Percentiles rank a stretch among this genome's conserved stretches.
These are phyloP conservation scores for Standfussiana lucernea DNA, from an alignment of 2,888 invertebrate genomes.

Conservation along the genomic window DNA sequence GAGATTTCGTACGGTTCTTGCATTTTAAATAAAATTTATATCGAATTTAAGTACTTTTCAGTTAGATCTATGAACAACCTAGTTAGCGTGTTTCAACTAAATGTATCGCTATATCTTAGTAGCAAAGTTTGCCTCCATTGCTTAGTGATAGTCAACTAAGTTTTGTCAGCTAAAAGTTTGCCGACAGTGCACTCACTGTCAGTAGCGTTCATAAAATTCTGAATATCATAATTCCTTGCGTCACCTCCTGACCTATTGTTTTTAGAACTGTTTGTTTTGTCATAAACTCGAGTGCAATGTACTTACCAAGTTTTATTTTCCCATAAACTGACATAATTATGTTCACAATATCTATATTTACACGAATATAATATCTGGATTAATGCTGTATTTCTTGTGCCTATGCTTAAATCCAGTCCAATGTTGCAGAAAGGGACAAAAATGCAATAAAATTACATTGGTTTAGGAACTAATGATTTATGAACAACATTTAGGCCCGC, in stretches of 20 bases:
- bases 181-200: background rate
- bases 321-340: no score
- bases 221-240: background rate
- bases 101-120: background rate
- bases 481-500: background rate
- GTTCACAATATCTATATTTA: no score
- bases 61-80: background rate
- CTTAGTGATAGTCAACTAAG: background rate
- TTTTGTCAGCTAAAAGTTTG: background rate
- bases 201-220: background rate
- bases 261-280: background rate
- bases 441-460: background rate
- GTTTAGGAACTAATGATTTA: background rate
- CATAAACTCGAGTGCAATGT: background rate
- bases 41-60: background rate
- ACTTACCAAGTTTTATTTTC: background rate
- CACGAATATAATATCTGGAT: background rate
- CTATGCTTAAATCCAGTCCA: background rate
- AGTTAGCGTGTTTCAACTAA: no score
- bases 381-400: background rate
- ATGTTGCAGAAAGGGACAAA: background rate
- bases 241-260: background rate
- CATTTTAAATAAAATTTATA: background rate
- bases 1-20: conserved; percentile 1
- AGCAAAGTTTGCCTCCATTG: background rate